Evolutionary conservation across 1,140 invertebrate genomes (phyloP).

Genomic region (Mactra quadrangularis): DNA sequence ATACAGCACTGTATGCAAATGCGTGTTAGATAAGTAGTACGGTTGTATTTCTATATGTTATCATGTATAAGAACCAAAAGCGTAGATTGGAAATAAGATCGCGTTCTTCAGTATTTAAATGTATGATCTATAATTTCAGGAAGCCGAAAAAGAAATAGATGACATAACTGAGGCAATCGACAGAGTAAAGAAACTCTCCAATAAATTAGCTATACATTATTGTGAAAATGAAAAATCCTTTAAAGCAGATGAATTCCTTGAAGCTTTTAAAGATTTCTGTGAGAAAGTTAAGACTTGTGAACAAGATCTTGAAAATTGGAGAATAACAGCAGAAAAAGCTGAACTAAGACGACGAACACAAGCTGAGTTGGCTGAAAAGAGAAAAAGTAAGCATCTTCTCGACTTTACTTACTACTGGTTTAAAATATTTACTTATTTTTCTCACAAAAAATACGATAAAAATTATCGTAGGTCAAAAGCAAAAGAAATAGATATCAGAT

Average conservation of each 20-base stretch:
- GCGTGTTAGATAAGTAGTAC: too few species aligned
- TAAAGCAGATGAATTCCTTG: constrained; percentile 82
- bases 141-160: constrained; percentile 86
- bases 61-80: too few species aligned
- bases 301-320: constrained; percentile 69
- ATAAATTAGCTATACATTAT: constrained; percentile 77
- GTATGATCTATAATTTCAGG: constrained; percentile 12
- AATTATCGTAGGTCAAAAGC: too few species aligned
- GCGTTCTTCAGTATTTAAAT: too few species aligned
- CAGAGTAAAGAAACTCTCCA: constrained; percentile 88
- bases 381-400: not conserved
- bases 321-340: constrained; percentile 34
- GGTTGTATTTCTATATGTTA: too few species aligned
- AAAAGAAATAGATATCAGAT: too few species aligned
- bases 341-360: constrained; percentile 14
- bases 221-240: constrained; percentile 82
- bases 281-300: constrained; percentile 80
- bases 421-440: too few species aligned
- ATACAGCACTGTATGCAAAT: too few species aligned
- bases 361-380: constrained; percentile 15
- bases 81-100: too few species aligned
- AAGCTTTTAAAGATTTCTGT: constrained; percentile 79
- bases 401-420: too few species aligned
- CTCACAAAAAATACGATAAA: too few species aligned
- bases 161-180: constrained; percentile 93